Evolutionary conservation across 2,113 vertebrate genomes (phyloP).

Genomic region (Entomyzon cyanotis): DNA sequence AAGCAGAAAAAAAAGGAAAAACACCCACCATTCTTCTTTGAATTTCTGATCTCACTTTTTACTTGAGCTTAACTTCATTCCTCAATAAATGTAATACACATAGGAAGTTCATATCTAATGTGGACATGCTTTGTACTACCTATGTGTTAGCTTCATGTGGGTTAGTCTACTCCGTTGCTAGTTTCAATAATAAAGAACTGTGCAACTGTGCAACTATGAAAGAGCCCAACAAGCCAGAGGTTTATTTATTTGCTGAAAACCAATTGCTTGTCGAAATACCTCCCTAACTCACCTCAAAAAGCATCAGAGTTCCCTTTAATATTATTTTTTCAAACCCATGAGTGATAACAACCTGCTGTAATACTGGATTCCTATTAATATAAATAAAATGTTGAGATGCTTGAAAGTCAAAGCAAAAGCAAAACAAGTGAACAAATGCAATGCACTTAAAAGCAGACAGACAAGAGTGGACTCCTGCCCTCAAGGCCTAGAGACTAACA

Average conservation of each 20-base stretch:
- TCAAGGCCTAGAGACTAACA: neutral
- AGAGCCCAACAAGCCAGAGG: neutral
- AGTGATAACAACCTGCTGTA: neutral
- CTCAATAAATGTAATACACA: neutral
- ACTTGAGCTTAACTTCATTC: slow-evolving; percentile 2
- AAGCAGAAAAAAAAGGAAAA: slow-evolving; percentile 46
- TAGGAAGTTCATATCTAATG: neutral
- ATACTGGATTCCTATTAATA: neutral
- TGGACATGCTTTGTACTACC: neutral
- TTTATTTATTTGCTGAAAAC: neutral
- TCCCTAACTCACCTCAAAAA: slow-evolving; percentile 23
- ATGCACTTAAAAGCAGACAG: neutral
- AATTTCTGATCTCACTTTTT: slow-evolving; percentile 41
- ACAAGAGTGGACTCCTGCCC: neutral
- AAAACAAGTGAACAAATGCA: slow-evolving; percentile 19
- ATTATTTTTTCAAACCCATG: neutral
- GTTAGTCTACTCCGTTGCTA: neutral
- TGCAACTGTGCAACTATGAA: neutral
- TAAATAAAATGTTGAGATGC: neutral
- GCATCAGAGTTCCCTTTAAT: neutral
- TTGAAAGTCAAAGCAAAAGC: slow-evolving; percentile 45
- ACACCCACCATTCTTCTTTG: slow-evolving; percentile 48
- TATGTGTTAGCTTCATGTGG: neutral
- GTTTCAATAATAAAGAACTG: neutral
- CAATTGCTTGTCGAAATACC: neutral